phyloP scores from a whole-genome alignment of 2,113 vertebrate species.

The Pelecanus crispus region DNA sequence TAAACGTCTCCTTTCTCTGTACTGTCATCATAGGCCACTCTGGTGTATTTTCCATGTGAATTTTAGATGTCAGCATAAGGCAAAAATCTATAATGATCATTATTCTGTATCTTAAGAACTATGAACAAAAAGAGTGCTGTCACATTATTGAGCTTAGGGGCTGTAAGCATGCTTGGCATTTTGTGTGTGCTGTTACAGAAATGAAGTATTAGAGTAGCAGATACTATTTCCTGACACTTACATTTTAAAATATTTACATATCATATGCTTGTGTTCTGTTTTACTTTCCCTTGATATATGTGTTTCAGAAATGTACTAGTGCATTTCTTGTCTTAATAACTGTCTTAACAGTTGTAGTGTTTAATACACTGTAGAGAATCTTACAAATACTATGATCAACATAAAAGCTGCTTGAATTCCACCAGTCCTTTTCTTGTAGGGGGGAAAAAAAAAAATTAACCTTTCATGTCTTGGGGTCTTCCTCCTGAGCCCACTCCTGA shows the following conservation, averaged over 20 bases:
- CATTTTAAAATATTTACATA: not conserved
- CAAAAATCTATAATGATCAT: conserved; percentile 2
- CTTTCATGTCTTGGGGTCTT: not conserved
- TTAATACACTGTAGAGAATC: not conserved
- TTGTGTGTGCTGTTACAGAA: not conserved
- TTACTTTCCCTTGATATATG: not conserved
- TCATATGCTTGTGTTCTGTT: not conserved
- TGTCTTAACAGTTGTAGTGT: not conserved
- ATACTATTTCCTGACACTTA: not conserved
- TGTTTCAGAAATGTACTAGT: not conserved
- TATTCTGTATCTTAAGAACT: not conserved
- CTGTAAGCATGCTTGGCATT: not conserved
- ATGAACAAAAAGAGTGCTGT: not conserved
- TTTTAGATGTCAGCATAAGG: not conserved
- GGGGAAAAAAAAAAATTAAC: not conserved
- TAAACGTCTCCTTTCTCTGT: not conserved
- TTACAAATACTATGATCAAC: not conserved
- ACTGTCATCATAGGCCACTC: not conserved
- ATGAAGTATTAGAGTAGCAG: not conserved
- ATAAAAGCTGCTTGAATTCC: not conserved
- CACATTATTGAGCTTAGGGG: not conserved
- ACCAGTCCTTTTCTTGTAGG: not conserved
- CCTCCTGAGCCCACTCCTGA: not conserved
- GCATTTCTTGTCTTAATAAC: not conserved
- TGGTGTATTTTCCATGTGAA: not conserved